Percentiles rank a stretch among this genome's conserved stretches.
phyloP scores from a whole-genome alignment of 2,113 vertebrate species.

The Puntigrus tetrazona region DNA sequence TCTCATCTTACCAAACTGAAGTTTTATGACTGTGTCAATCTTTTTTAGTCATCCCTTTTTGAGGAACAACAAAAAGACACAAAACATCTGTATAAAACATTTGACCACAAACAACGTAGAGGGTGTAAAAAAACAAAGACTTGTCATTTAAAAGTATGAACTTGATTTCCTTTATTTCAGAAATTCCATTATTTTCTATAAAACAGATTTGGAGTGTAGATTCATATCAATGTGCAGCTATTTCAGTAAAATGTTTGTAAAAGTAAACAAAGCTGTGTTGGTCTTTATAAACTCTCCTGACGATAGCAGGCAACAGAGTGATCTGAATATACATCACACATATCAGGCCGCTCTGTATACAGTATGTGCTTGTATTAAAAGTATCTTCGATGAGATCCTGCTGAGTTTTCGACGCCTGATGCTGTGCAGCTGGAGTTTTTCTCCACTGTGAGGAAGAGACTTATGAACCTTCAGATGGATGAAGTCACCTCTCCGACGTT shows the following conservation, averaged over 20 bases:
- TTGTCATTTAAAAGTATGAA: not conserved
- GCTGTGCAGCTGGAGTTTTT: conserved; percentile 53
- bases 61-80: not conserved
- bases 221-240: not conserved
- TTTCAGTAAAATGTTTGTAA: not conserved
- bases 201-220: not conserved
- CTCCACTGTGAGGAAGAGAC: conserved; percentile 63
- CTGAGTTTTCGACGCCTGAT: conserved; percentile 71
- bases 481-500: conserved; percentile 66
- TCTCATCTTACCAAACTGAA: not conserved
- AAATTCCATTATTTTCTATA: not conserved
- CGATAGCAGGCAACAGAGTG: not conserved
- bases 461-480: conserved; percentile 73
- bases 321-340: not conserved
- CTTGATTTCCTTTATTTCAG: conserved; percentile 17
- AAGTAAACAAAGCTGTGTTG: not conserved
- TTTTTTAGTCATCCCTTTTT: not conserved
- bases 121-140: not conserved
- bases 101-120: not conserved
- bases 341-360: not conserved
- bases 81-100: not conserved
- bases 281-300: not conserved
- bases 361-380: conserved; percentile 67
- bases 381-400: conserved; percentile 70
- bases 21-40: not conserved